Base-by-base conservation (phyloP, 2,888 invertebrate genomes). In the Pammene fasciana region DNA sequence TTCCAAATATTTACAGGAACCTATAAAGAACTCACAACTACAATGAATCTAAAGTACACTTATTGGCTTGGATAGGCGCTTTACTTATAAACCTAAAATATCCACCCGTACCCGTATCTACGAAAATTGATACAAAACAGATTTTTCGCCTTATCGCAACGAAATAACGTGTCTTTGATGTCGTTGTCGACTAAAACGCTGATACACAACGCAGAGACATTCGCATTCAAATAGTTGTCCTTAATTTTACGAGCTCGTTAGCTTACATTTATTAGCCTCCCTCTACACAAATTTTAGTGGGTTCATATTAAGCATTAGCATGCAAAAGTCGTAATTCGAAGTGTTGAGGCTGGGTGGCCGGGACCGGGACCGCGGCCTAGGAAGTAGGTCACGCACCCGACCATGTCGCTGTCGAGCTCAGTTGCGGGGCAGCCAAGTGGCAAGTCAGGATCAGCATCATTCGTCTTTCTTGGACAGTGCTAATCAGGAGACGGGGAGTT, bases 361-460 rank as follows among this genome's bases (percentile, higher is more conserved):
- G 68, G 62, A 60, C 50, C 55, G 45, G 45, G 36, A 56, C 41
- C 66, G 61, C 41, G 67, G 52, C 67, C 68, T 46, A 36, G 45
- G 57, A 68, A 68, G 54, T 68, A 59, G 68, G 68, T 68, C 68
- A 68, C 64, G 64, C 68, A 61, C n/a, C 61, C 57, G 59, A 34
- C 45, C 36, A 34, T 57, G 41, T 52, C 38, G 60, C 61, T 41
- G 61, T 36, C 60, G 16, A 45, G 13, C 10, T 55, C 57, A 56
- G 68, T 56, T 68, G 67, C 48, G 64, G 26, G 18, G 52, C 26
- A 52, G 52, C 26, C 18, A 54, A 46, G 46, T 34, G 54, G 34
- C 7, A 34, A 7, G 13, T 34, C 34, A 9, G 54, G 10, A 26
- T 16, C 48, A 48, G 48, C 11, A 50, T 50, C 26, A 50, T 50